phyloP scores from a whole-genome alignment of 2,888 invertebrate species.

The Eulithis prunata region DNA sequence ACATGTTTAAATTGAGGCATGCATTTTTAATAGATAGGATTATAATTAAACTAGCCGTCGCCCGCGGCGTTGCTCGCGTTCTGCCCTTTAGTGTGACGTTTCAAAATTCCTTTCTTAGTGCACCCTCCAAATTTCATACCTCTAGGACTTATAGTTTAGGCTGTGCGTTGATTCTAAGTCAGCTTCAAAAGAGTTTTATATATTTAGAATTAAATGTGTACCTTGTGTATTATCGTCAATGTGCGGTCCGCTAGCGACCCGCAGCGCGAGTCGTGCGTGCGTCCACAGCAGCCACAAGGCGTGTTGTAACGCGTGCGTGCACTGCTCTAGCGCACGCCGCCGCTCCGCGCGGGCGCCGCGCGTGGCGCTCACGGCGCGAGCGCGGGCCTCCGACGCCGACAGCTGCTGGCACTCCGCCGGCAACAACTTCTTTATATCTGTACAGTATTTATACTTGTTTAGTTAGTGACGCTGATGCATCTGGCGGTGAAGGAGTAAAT shows the following conservation, averaged over 20 bases:
- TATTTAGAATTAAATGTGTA: not conserved
- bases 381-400: slow-evolving; percentile 59
- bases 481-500: no score
- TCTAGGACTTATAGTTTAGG: no score
- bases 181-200: no score
- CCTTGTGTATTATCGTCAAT: slow-evolving; percentile 2
- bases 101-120: no score
- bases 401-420: slow-evolving; percentile 44
- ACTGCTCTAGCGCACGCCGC: slow-evolving; percentile 84
- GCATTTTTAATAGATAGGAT: no score
- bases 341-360: slow-evolving; percentile 49
- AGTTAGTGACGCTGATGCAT: no score
- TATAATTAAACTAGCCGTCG: no score
- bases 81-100: no score
- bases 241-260: slow-evolving; percentile 81
- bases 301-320: slow-evolving; percentile 88
- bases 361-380: slow-evolving; percentile 46
- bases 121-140: no score
- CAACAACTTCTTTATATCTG: slow-evolving; percentile 83
- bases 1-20: no score
- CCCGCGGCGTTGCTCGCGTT: no score
- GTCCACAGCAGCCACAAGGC: slow-evolving; percentile 91
- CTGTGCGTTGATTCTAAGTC: no score
- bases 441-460: not conserved
- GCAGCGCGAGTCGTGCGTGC: slow-evolving; percentile 89